Base-by-base conservation (phyloP, 2,113 vertebrate species). In the Saccopteryx leptura region DNA sequence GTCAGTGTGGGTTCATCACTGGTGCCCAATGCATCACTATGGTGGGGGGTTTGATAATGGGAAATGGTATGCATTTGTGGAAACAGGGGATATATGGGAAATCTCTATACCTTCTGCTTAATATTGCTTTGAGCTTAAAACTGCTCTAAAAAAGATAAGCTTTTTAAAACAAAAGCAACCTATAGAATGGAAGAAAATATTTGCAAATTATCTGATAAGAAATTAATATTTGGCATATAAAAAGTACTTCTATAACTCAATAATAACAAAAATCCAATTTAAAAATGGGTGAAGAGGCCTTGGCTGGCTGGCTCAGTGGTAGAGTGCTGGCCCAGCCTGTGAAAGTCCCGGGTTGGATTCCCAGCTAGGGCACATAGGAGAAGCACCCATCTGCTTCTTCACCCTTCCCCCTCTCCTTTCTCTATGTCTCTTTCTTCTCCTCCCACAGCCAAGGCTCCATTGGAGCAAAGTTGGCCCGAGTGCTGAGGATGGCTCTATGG, bases 81-180 rank as follows among this genome's bases (percentile, higher is more conserved):
- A 12, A 8, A 5, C 52, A 33, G 4, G 54, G 23, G 15, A 33
- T 78, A 31, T 31, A 33, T 28, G 23, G 54, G 11, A 87, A 93
- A 87, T 50, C 11, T 69, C 61, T 69, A 21, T n/a, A 28, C 60
- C 28, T 79, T 69, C 28, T 92, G 14, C 21, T 79, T 65, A 61
- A 52, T 93, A 93, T 52, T 79, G 7, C 52, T 79, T 3, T 52
- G 15, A 87, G 68, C 74, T 56, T 87, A 50, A 87, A 86, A 87
- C 12, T 79, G 5, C 12, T 52, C 33, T 79, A 92, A 75, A 78
- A 85, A 78, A 39, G 39, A 54, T 86, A n/a, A 60, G 48, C 21
- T 60, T 15, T 78, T 48, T 7, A 46, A 76, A 85, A n/a, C 17
- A 69, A 50, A 68, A 78, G 10, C 21, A 60, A 60, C 10, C 14